phyloP scores from a whole-genome alignment of 2,797 vertebrate species.

The Neopelma chrysocephalum region DNA sequence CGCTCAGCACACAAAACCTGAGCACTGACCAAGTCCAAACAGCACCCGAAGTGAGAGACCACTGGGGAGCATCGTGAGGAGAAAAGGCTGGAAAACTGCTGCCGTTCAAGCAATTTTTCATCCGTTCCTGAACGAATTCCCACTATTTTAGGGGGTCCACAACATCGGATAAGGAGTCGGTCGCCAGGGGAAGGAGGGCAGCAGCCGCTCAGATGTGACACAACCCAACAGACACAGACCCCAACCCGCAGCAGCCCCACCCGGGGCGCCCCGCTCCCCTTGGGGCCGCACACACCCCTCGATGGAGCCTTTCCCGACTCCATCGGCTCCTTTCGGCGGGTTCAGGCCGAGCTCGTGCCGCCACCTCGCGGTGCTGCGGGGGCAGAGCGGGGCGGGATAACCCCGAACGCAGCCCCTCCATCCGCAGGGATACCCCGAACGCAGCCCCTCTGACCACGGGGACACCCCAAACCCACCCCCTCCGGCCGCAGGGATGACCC shows the following conservation, averaged over 20 bases:
- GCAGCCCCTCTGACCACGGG: not conserved
- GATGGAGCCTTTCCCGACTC: no score
- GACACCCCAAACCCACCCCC: not conserved
- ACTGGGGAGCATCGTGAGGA: rapidly evolving
- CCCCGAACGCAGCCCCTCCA: no score
- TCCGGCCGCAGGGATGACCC: not conserved
- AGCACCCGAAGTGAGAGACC: not conserved
- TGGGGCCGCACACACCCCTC: no score
- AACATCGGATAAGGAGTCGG: rapidly evolving
- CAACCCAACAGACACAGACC: not conserved
- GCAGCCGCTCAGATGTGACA: rapidly evolving
- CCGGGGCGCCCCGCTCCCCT: not conserved
- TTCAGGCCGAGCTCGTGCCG: not conserved
- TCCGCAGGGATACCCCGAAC: not conserved
- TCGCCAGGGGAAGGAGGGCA: not conserved
- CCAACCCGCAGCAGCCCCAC: not conserved
- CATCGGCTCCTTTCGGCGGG: not conserved
- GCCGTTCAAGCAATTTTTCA: rapidly evolving
- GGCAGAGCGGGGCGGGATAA: not conserved
- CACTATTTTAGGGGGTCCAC: rapidly evolving
- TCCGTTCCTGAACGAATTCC: rapidly evolving
- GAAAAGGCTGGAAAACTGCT: not conserved
- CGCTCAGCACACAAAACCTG: not conserved
- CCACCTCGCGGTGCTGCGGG: not conserved
- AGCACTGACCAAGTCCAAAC: rapidly evolving